A percentile compares a stretch with the other conserved stretches of the same genome.
These are phyloP conservation scores for Drosophila nr. perissopoda DNA, from an alignment of 2,888 invertebrate species.

Conservation along the genomic window DNA sequence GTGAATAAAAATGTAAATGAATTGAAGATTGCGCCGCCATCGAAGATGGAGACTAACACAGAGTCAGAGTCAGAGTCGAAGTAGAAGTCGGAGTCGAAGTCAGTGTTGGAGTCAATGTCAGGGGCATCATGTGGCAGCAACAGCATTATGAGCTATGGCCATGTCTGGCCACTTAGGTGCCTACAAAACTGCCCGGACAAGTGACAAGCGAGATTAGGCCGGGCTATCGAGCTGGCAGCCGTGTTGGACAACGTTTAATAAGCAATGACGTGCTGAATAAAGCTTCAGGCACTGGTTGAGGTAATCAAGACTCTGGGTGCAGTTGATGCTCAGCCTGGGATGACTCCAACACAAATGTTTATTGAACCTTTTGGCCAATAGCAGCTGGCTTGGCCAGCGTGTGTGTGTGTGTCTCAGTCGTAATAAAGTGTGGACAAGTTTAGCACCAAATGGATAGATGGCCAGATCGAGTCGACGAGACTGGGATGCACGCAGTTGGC, in stretches of 20 bases:
- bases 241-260: constrained; percentile 66
- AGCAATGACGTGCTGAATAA: constrained; percentile 67
- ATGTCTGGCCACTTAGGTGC: constrained; percentile 54
- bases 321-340: constrained; percentile 33
- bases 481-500: constrained; percentile 26
- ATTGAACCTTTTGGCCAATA: constrained; percentile 51
- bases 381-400: constrained; percentile 9
- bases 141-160: constrained; percentile 73
- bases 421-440: constrained; percentile 79
- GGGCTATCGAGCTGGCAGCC: constrained; percentile 36
- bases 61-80: constrained; percentile 5
- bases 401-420: constrained; percentile 48
- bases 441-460: constrained; percentile 65
- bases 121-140: constrained; percentile 43
- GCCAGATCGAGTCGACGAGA: constrained; percentile 34
- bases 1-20: constrained; percentile 84
- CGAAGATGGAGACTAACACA: constrained; percentile 28
- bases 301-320: constrained; percentile 7
- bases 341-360: constrained; percentile 53
- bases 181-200: constrained; percentile 60
- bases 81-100: constrained; percentile 4
- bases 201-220: constrained; percentile 72
- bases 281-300: constrained; percentile 23
- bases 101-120: constrained; percentile 30
- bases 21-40: constrained; percentile 77